These are phyloP conservation scores for Watersipora subatra DNA, from an alignment of 1,140 invertebrate genomes.

Conservation along the genomic window DNA sequence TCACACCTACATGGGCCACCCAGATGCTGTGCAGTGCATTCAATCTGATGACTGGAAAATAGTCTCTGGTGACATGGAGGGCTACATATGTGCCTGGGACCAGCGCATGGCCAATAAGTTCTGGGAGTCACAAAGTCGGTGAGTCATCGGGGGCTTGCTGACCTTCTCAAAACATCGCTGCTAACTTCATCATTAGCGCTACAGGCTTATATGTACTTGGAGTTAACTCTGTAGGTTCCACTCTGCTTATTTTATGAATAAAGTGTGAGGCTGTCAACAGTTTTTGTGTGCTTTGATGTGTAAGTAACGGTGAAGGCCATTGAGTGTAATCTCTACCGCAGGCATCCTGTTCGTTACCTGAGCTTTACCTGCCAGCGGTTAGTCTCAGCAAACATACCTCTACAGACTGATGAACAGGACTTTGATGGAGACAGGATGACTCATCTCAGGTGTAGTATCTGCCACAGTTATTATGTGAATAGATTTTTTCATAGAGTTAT, in stretches of 20 bases:
- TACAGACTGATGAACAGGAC: slow-evolving; percentile 14
- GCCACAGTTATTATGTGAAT: neutral
- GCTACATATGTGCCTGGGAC: neutral
- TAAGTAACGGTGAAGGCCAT: too few relatives aligned
- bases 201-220: too few relatives aligned
- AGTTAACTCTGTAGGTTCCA: too few relatives aligned
- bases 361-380: slow-evolving; percentile 18
- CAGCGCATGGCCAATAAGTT: neutral
- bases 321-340: too few relatives aligned
- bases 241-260: too few relatives aligned
- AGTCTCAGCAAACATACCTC: slow-evolving; percentile 24
- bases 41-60: neutral
- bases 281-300: too few relatives aligned
- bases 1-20: neutral
- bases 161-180: too few relatives aligned
- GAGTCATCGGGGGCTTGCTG: neutral
- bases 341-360: slow-evolving; percentile 20
- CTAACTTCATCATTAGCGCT: too few relatives aligned
- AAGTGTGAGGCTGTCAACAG: too few relatives aligned
- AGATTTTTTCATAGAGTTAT: neutral
- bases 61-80: neutral
- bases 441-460: slow-evolving; percentile 17
- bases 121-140: neutral
- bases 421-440: slow-evolving; percentile 22
- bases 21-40: neutral